Base-by-base conservation (phyloP, 2,888 invertebrate genomes). In the Keiferia lycopersicella region DNA sequence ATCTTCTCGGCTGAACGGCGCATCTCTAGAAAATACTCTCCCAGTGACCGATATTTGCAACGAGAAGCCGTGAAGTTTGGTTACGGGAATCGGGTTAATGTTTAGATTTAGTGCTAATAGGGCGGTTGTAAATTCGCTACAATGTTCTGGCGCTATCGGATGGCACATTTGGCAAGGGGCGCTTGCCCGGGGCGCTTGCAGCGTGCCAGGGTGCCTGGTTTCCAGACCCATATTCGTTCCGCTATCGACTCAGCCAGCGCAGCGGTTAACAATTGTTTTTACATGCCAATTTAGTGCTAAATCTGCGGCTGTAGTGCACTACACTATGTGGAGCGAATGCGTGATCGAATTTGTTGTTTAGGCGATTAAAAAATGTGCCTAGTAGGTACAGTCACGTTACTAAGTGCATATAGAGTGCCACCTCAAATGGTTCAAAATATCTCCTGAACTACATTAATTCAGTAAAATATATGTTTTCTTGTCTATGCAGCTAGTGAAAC, bases 51-150 rank as follows among this genome's bases (percentile, higher is more conserved):
- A 87, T 84, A 87, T 88, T 83, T 77, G 69, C 78, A 70, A 73
- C 75, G 77, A 79, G 82, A 79, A 84, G 75, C 80, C 79, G 81
- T 85, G 86, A 87, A 87, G 86, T 86, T 88, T 80, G 86, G 88
- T 87, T 87, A 86, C 81, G 78, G 80, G 82, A 90, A 88, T 85
- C 86, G 89, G 91, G 91, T 91, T 90, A 91, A 90, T 91, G 89
- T 90, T 89, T 91, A 90, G 89, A 91, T 91, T 91, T 91, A 91
- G 89, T 91, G 91, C 89, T 90, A 90, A 90, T 91, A 90, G 89
- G 86, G 84, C 84, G 84, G 90, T 81, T 86, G 87, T 91, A 90
- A 90, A 90, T 90, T 88, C 81, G 81, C 83, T 79, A 81, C 87
- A 86, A 87, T 89, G 88, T 89, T 88, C 86, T 84, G 87, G 82